Percentiles rank a stretch among this genome's conserved stretches.
Conservation (phyloP, 2,888 invertebrate genomes). For the Macrophya alboannulata region DNA sequence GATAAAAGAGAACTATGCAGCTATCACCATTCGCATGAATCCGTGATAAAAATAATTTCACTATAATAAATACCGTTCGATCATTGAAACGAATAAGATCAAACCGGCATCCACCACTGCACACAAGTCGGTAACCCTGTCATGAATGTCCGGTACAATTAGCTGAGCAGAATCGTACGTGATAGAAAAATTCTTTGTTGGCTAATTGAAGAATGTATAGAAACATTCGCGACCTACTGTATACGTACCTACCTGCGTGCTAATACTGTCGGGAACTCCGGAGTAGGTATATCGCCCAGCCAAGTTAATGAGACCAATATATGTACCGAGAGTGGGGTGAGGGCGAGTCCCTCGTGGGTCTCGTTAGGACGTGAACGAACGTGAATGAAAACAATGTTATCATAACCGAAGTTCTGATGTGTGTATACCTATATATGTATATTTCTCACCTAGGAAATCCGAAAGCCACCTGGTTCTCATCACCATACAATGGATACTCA, state of each 20-base stretch:
- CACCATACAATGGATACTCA: conserved; percentile 61
- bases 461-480: conserved; percentile 63
- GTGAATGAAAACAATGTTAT: conserved; percentile 73
- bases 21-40: conserved; percentile 9
- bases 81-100: not conserved
- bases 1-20: not conserved
- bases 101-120: not conserved
- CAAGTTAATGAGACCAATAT: conserved; percentile 18
- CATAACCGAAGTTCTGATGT: conserved; percentile 67
- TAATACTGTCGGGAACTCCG: not conserved
- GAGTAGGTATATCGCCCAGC: not conserved
- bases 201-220: not conserved
- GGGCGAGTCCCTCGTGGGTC: conserved; percentile 29
- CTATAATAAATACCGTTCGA: not conserved
- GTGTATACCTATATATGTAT: conserved; percentile 61
- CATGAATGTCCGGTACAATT: not conserved
- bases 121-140: conserved; percentile 11
- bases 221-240: not conserved
- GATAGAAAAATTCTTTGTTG: not conserved
- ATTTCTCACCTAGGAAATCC: conserved; percentile 67
- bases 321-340: not conserved
- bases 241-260: conserved; percentile 11
- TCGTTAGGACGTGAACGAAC: not conserved
- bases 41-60: not conserved
- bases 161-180: not conserved